phyloP scores from a whole-genome alignment of 2,888 invertebrate species.

The Acrobasis consociella region DNA sequence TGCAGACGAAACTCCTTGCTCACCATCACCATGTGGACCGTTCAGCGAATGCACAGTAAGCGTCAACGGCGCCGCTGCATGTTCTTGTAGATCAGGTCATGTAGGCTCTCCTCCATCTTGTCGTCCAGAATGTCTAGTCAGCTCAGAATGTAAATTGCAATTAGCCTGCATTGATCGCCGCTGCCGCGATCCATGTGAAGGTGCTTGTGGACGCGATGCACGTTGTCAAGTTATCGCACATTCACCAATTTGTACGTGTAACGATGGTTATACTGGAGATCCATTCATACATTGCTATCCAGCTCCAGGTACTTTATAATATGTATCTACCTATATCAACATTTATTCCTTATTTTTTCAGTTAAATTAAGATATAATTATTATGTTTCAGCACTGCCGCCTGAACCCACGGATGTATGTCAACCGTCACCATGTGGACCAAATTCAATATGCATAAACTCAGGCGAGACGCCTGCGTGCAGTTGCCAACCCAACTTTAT shows the following conservation, averaged over 20 bases:
- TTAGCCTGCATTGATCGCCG: slow-evolving; percentile 87
- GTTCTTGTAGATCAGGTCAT: slow-evolving; percentile 88
- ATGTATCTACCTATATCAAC: background rate
- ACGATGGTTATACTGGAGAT: slow-evolving; percentile 86
- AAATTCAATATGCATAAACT: slow-evolving; percentile 84
- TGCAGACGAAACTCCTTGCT: slow-evolving; percentile 77
- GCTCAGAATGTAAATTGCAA: slow-evolving; percentile 86
- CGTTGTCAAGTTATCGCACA: slow-evolving; percentile 89
- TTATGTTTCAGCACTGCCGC: slow-evolving; percentile 43
- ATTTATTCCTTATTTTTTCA: no score
- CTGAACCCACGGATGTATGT: slow-evolving; percentile 79
- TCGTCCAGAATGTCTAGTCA: slow-evolving; percentile 89
- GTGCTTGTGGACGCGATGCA: slow-evolving; percentile 88
- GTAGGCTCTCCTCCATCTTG: slow-evolving; percentile 89
- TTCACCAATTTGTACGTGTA: slow-evolving; percentile 88
- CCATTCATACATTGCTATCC: slow-evolving; percentile 86
- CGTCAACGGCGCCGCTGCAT: slow-evolving; percentile 82
- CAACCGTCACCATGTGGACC: slow-evolving; percentile 87
- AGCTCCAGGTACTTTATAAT: slow-evolving; percentile 69
- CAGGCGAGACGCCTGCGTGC: slow-evolving; percentile 84
- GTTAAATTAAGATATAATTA: background rate
- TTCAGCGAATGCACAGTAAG: slow-evolving; percentile 85
- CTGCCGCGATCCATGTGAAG: slow-evolving; percentile 89
- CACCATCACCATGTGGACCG: slow-evolving; percentile 90
- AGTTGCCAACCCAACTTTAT: slow-evolving; percentile 84